Percentiles rank a stretch among this genome's conserved stretches.
Conservation (phyloP, 2,113 vertebrate species). For the Corydoras maculifer region DNA sequence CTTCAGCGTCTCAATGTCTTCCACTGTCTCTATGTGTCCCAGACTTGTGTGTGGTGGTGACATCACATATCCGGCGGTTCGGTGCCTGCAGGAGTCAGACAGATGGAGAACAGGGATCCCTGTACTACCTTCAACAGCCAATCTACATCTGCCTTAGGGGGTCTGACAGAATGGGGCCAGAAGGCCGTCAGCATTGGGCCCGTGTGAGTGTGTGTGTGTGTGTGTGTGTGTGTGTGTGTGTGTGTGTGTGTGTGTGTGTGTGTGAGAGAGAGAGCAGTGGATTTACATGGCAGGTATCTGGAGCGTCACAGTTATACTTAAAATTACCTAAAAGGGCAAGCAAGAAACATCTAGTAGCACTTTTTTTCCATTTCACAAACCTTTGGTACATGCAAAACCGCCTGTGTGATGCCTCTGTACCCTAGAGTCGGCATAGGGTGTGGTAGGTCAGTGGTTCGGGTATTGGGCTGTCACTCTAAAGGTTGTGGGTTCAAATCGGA, state of each 20-base stretch:
- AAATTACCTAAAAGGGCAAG: not conserved
- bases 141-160: slow-evolving; percentile 56
- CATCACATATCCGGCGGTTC: not conserved
- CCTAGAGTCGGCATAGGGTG: too few species aligned
- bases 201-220: slow-evolving; percentile 4
- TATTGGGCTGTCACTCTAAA: too few species aligned
- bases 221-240: not conserved
- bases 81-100: slow-evolving; percentile 43
- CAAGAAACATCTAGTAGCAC: too few species aligned
- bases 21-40: not conserved
- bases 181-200: slow-evolving; percentile 8
- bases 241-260: too few species aligned
- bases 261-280: too few species aligned
- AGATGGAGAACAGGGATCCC: slow-evolving; percentile 49
- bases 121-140: slow-evolving; percentile 50
- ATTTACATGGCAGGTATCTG: slow-evolving; percentile 1
- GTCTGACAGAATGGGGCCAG: not conserved
- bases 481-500: too few species aligned
- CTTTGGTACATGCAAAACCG: too few species aligned
- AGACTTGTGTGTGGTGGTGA: slow-evolving; percentile 10
- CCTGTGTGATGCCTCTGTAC: too few species aligned
- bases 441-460: too few species aligned
- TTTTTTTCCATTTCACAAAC: too few species aligned
- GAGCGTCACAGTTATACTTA: slow-evolving; percentile 1
- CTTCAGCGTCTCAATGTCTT: not conserved